These are phyloP conservation scores for Semicossyphus pulcher DNA, from an alignment of 2,113 vertebrate species.

Conservation along the genomic window DNA sequence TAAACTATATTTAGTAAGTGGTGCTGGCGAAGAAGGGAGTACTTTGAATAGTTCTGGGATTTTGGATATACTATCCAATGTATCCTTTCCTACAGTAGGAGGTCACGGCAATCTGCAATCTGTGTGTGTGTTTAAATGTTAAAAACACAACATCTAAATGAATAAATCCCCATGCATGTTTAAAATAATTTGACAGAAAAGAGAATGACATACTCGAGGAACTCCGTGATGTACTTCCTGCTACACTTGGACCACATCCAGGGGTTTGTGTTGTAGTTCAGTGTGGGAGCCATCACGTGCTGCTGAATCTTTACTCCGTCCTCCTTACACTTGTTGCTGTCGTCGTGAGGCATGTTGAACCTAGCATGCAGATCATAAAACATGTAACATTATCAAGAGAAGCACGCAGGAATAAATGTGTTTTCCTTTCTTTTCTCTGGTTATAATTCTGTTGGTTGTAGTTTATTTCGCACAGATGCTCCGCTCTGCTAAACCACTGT, in stretches of 20 bases:
- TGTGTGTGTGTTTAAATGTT: no score
- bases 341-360: slow-evolving; percentile 99
- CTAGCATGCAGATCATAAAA: slow-evolving; percentile 82
- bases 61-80: slow-evolving; percentile 8
- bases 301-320: slow-evolving; percentile 94
- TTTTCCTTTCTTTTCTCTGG: neutral
- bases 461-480: neutral
- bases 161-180: slow-evolving; percentile 18
- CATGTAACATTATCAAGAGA: no score
- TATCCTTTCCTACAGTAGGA: neutral
- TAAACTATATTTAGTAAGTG: slow-evolving; percentile 10
- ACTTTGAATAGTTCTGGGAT: neutral
- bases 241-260: slow-evolving; percentile 99
- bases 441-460: neutral
- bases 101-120: neutral
- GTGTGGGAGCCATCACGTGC: slow-evolving; percentile 96
- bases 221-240: slow-evolving; percentile 98
- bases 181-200: slow-evolving; percentile 31
- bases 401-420: no score
- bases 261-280: slow-evolving; percentile 98
- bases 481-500: neutral
- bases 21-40: neutral
- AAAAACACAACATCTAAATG: slow-evolving; percentile 12
- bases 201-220: slow-evolving; percentile 92
- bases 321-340: slow-evolving; percentile 97